phyloP scores from a whole-genome alignment of 37 sponge, comb jelly and placozoan species.

The Axinella damicornis region DNA sequence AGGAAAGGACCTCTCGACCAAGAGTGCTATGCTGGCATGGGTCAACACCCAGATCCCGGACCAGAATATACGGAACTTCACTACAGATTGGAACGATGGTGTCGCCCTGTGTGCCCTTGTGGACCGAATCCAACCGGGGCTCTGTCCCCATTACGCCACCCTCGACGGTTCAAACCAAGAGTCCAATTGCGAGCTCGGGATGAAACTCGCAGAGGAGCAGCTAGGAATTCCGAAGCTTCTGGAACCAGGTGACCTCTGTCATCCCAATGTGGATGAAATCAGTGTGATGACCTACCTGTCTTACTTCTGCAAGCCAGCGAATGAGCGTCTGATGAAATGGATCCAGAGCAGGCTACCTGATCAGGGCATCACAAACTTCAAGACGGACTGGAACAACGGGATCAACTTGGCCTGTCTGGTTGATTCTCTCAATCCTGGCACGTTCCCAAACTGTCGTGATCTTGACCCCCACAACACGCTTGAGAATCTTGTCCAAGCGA shows the following conservation, averaged over 20 bases:
- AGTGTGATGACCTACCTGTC: constrained; percentile 95
- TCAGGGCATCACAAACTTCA: constrained; percentile 75
- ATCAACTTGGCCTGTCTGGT: constrained; percentile 82
- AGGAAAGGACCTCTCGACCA: constrained; percentile 77
- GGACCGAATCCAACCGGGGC: constrained; percentile 80
- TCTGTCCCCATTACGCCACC: constrained; percentile 78
- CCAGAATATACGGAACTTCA: constrained; percentile 83
- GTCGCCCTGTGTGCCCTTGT: constrained; percentile 85
- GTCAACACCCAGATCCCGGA: constrained; percentile 80
- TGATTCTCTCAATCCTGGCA: constrained; percentile 66
- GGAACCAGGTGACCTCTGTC: constrained; percentile 71
- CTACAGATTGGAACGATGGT: constrained; percentile 93
- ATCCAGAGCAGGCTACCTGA: constrained; percentile 76
- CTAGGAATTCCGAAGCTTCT: constrained; percentile 76
- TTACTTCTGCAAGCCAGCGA: constrained; percentile 79
- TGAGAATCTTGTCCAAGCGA: constrained; percentile 71
- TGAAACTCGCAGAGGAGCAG: constrained; percentile 82
- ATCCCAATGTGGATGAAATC: constrained; percentile 82
- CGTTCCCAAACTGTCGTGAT: constrained; percentile 62
- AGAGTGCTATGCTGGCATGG: constrained; percentile 91
- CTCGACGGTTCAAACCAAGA: constrained; percentile 60
- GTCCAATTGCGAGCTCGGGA: constrained; percentile 82
- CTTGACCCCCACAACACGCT: constrained; percentile 70
- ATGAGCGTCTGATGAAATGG: constrained; percentile 78
- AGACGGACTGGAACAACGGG: constrained; percentile 89